Base-by-base conservation (phyloP, 2,888 invertebrate genomes). In the Lasius platythorax region DNA sequence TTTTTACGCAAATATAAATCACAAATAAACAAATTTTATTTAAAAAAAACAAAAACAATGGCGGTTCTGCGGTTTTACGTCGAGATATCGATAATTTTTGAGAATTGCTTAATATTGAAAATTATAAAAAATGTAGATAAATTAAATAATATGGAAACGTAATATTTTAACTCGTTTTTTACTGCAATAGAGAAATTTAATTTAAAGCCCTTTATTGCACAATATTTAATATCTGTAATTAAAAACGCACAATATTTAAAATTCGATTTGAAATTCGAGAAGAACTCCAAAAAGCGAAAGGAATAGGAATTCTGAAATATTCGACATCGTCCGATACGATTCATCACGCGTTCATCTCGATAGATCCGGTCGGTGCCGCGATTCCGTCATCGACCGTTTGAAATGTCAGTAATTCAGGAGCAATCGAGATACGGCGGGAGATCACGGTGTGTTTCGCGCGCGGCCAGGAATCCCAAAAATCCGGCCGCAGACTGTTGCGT, bases 401-500 rank as follows among this genome's bases (percentile, higher is more conserved):
- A 81, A 73, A 81, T 81, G 73, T 81, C 61, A 66, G 82, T 82
- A 81, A 81, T 81, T 23, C 61, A 81, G 73, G 12, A 81, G 73
- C 73, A 75, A 82, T 73, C 76, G 63, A 40, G 63, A 82, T 30
- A n/a, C 63, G 30, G 9, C 37, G 82, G 64, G 75, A 75, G 76
- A 82, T 4, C 40, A 82, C 64, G 40, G n/a, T 23, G 53, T 33
- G 53, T 61, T 75, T 85, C 82, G 83, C 73, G 83, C 73, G 75
- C 84, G 76, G 64, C 63, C 46, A 90, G 91, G 92, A 92, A 92
- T 92, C 79, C 87, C 87, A 93, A 94, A 93, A 93, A 92, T 93
- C 89, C 91, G 87, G 76, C 85, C 85, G 88, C 90, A 92, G 86
- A 90, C 89, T 89, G 93, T 94, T 94, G 93, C 94, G 89, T 94